Evolutionary conservation across 1,140 invertebrate species (phyloP).

Genomic region (Apis florea): DNA sequence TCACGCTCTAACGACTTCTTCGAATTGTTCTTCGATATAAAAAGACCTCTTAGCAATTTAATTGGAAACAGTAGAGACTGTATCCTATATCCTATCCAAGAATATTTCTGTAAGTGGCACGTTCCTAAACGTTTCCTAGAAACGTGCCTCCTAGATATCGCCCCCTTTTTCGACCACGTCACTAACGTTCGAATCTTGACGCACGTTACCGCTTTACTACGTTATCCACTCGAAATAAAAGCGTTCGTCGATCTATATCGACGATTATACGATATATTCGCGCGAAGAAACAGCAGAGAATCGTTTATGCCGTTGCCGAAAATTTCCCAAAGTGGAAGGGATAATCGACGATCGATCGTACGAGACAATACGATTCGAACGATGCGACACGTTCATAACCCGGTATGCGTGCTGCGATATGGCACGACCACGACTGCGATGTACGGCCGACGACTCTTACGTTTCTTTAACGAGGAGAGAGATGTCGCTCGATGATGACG

Average conservation of each 20-base stretch:
- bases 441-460: constrained; percentile 41
- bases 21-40: not conserved
- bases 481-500: constrained; percentile 48
- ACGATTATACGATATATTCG: not conserved
- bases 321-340: too few relatives aligned
- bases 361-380: not conserved
- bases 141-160: not conserved
- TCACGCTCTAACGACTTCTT: not conserved
- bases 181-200: not conserved
- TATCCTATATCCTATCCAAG: not conserved
- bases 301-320: not conserved
- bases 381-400: not conserved
- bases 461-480: constrained; percentile 59
- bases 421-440: constrained; percentile 58
- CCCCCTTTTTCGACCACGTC: not conserved
- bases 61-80: not conserved
- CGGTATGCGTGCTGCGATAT: constrained; percentile 44
- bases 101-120: not conserved
- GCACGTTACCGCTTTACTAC: not conserved
- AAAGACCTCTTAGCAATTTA: not conserved
- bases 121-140: constrained; percentile 16
- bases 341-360: not conserved
- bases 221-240: not conserved
- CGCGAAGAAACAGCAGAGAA: not conserved
- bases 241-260: not conserved